phyloP scores from a whole-genome alignment of 2,888 invertebrate species.

The Tenthredo notha region DNA sequence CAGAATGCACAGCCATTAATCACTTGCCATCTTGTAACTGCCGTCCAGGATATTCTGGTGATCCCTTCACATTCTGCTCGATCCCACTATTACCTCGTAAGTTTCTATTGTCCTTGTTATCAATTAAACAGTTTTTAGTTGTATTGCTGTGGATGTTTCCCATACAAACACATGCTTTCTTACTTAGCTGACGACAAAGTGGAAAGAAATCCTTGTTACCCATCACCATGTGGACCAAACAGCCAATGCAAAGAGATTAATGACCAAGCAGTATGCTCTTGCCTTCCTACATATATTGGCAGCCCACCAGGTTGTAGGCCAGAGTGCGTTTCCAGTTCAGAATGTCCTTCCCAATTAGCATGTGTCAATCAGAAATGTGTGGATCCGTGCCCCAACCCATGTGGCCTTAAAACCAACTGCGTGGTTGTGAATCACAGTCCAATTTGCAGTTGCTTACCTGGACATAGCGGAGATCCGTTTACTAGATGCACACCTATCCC shows the following conservation, averaged over 20 bases:
- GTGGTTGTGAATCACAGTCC: conserved; percentile 87
- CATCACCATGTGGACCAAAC: conserved; percentile 89
- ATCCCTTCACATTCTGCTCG: conserved; percentile 75
- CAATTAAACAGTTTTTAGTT: neutral
- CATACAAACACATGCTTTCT: conserved; percentile 57
- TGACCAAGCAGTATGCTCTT: conserved; percentile 86
- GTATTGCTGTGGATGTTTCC: neutral
- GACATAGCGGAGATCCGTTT: conserved; percentile 85
- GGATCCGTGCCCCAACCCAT: conserved; percentile 87
- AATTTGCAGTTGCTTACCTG: conserved; percentile 84
- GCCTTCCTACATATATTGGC: conserved; percentile 84
- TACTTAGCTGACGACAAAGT: conserved; percentile 66
- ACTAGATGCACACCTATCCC: conserved; percentile 80
- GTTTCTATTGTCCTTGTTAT: conserved; percentile 14
- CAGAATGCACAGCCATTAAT: conserved; percentile 76
- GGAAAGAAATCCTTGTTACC: conserved; percentile 83
- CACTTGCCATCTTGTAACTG: conserved; percentile 76
- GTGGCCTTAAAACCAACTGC: conserved; percentile 87
- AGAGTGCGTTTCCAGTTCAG: conserved; percentile 86
- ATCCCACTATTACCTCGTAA: conserved; percentile 63
- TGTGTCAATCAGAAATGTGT: conserved; percentile 85
- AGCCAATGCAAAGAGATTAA: conserved; percentile 87
- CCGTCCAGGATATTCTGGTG: conserved; percentile 73
- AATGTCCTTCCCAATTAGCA: conserved; percentile 85
- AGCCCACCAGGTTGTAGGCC: conserved; percentile 85